These are phyloP conservation scores for Parapsyche elsis DNA, from an alignment of 1,140 invertebrate genomes.

Conservation along the genomic window DNA sequence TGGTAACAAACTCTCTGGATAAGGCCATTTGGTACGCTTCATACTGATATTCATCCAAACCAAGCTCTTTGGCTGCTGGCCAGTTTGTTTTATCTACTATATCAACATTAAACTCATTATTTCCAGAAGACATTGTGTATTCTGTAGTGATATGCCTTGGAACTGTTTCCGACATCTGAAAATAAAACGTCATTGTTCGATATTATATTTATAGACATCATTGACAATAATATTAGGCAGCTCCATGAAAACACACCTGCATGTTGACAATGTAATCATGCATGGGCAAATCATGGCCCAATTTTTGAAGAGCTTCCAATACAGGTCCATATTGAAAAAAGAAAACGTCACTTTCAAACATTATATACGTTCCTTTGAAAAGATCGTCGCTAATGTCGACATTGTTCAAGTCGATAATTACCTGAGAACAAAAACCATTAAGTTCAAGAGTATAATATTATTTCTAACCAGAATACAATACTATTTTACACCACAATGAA, in stretches of 20 bases:
- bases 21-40: constrained; percentile 71
- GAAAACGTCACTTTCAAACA: constrained; percentile 76
- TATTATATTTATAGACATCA: not conserved
- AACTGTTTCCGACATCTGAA: constrained; percentile 38
- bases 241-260: constrained; percentile 59
- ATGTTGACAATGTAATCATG: constrained; percentile 72
- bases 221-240: not conserved
- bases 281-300: constrained; percentile 67
- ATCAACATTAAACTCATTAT: constrained; percentile 23
- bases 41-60: constrained; percentile 71
- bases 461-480: too few relatives aligned
- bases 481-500: too few relatives aligned
- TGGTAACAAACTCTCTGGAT: constrained; percentile 75
- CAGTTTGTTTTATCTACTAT: constrained; percentile 60
- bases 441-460: too few relatives aligned
- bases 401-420: not conserved
- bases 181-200: not conserved
- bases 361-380: constrained; percentile 64
- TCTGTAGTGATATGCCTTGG: constrained; percentile 55
- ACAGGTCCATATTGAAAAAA: constrained; percentile 77
- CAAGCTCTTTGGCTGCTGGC: constrained; percentile 61
- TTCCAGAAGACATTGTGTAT: not conserved
- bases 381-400: constrained; percentile 52
- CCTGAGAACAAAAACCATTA: constrained; percentile 14
- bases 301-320: constrained; percentile 70